A percentile compares a stretch with the other conserved stretches of the same genome.
These are phyloP conservation scores for Brevimyrus niger DNA, from an alignment of 2,113 vertebrate genomes.

Conservation along the genomic window DNA sequence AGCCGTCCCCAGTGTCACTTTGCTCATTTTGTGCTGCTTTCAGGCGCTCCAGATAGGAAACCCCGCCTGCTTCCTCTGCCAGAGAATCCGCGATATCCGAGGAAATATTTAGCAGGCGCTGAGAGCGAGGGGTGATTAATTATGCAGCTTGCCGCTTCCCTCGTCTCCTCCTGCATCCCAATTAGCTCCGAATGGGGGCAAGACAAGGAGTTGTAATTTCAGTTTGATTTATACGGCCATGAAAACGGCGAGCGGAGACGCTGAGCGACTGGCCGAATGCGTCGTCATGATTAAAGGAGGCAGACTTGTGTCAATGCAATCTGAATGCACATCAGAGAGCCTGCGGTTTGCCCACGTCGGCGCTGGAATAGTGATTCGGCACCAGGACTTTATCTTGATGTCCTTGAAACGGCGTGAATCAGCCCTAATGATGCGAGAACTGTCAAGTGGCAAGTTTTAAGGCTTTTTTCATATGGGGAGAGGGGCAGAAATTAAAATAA, in stretches of 20 bases:
- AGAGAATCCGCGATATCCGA: neutral
- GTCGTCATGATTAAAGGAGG: neutral
- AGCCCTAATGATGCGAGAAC: neutral
- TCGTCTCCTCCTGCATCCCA: slow-evolving; percentile 4
- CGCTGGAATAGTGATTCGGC: neutral
- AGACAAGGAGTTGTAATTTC: slow-evolving; percentile 5
- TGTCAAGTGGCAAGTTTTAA: neutral
- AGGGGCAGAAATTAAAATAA: neutral
- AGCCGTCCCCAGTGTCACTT: neutral
- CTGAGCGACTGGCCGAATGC: neutral
- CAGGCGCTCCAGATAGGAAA: neutral
- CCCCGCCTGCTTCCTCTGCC: neutral
- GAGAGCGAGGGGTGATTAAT: slow-evolving; percentile 1
- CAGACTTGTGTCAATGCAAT: neutral
- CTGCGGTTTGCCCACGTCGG: neutral
- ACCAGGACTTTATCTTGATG: neutral
- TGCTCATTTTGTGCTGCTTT: neutral
- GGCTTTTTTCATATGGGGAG: neutral
- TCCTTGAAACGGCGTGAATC: neutral
- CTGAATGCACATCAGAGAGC: neutral
- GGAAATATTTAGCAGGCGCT: slow-evolving; percentile 11
- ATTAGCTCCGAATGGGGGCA: slow-evolving; percentile 4
- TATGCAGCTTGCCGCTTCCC: neutral
- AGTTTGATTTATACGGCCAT: slow-evolving; percentile 9
- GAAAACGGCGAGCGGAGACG: neutral